phyloP scores from a whole-genome alignment of 2,888 invertebrate species.

The Tetropium fuscum region DNA sequence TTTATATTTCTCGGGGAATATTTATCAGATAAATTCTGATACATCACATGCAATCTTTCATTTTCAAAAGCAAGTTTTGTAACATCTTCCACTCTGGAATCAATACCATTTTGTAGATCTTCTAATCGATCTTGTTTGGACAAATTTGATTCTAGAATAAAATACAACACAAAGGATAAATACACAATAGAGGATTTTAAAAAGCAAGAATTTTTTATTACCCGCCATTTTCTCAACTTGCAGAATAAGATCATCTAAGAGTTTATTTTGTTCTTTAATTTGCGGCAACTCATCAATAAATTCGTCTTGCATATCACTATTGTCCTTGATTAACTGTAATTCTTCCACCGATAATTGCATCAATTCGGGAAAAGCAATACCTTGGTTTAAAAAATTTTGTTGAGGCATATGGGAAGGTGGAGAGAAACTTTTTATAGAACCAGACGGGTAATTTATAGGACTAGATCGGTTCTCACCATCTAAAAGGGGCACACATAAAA shows the following conservation, averaged over 20 bases:
- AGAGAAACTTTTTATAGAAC: conserved; percentile 52
- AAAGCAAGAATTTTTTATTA: conserved; percentile 62
- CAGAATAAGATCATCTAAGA: conserved; percentile 78
- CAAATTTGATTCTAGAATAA: conserved; percentile 75
- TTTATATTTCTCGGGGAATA: conserved; percentile 81
- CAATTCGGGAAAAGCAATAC: conserved; percentile 67
- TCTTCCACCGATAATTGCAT: conserved; percentile 72
- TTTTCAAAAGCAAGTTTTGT: conserved; percentile 79
- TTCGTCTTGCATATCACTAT: conserved; percentile 79
- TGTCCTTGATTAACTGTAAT: conserved; percentile 76
- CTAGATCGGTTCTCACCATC: conserved; percentile 56
- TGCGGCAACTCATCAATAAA: conserved; percentile 78
- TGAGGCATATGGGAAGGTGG: conserved; percentile 51
- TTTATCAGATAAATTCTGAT: conserved; percentile 78
- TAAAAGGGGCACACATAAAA: no score
- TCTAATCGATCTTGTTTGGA: conserved; percentile 73
- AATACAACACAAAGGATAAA: no score
- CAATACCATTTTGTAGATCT: conserved; percentile 71
- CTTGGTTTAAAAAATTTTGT: conserved; percentile 31
- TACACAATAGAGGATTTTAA: no score
- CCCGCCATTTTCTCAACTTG: conserved; percentile 78
- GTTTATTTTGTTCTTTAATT: conserved; percentile 75
- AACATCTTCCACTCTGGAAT: conserved; percentile 75
- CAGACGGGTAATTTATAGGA: conserved; percentile 53
- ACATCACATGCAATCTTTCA: conserved; percentile 76